Evolutionary conservation across 2,113 vertebrate genomes (phyloP).

Genomic region (Elaphurus davidianus): DNA sequence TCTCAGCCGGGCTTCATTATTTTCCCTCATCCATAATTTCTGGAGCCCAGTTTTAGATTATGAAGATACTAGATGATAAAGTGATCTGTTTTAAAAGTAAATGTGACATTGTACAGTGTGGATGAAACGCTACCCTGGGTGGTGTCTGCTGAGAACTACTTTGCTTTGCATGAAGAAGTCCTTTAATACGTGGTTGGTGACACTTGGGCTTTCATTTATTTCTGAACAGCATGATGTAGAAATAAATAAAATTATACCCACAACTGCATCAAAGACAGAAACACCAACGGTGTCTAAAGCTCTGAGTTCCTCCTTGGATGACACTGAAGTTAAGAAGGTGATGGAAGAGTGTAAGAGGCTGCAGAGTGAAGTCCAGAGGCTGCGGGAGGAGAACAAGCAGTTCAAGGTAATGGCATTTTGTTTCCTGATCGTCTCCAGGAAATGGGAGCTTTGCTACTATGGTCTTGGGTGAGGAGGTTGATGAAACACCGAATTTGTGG

Average conservation of each 20-base stretch:
- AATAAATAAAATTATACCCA: constrained; percentile 93
- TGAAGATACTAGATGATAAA: constrained; percentile 43
- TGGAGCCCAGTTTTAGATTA: not conserved
- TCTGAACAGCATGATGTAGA: constrained; percentile 94
- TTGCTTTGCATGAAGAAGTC: not conserved
- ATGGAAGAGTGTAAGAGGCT: constrained; percentile 98
- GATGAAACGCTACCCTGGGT: not conserved
- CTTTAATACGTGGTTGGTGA: constrained; percentile 36
- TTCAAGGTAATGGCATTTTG: constrained; percentile 87
- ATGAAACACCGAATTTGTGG: not conserved
- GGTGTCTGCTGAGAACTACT: constrained; percentile 18
- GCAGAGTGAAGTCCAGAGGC: constrained; percentile 95
- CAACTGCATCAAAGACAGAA: constrained; percentile 94
- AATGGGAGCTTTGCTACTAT: rapidly evolving
- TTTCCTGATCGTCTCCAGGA: not conserved
- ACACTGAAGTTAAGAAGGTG: constrained; percentile 94
- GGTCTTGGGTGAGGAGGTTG: not conserved
- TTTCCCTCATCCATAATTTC: constrained; percentile 32
- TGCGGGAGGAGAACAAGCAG: constrained; percentile 97
- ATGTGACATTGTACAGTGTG: not conserved
- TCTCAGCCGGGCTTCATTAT: not conserved
- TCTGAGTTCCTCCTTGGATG: constrained; percentile 91
- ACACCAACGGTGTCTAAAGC: constrained; percentile 91
- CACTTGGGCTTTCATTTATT: constrained; percentile 66
- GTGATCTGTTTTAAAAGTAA: constrained; percentile 1